Percentiles rank a stretch among this genome's conserved stretches.
These are phyloP conservation scores for Montipora capitata DNA, from an alignment of 92 coral and sea anemone genomes.

Conservation along the genomic window DNA sequence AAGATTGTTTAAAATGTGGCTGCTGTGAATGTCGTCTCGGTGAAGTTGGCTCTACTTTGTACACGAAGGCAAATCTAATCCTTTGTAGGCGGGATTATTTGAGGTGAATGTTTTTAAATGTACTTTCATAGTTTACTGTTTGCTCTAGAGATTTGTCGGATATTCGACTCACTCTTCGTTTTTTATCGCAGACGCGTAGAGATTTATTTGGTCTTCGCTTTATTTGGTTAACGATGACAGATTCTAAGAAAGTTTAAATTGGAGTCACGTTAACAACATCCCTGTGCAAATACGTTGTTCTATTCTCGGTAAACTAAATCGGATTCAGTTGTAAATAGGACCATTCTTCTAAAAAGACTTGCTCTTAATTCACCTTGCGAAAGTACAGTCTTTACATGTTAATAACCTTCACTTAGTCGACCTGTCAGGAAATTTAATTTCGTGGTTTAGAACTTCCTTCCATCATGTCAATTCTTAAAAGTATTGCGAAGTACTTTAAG, in stretches of 20 bases:
- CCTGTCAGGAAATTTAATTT: constrained; percentile 55
- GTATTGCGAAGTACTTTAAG: constrained; percentile 40
- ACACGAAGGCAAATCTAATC: constrained; percentile 95
- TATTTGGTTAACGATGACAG: constrained; percentile 36
- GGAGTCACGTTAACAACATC: neutral
- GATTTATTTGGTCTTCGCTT: constrained; percentile 23
- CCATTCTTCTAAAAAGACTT: constrained; percentile 6
- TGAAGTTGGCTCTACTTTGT: constrained; percentile 97
- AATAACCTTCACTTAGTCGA: constrained; percentile 14
- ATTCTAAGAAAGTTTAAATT: constrained; percentile 2
- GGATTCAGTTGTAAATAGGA: neutral
- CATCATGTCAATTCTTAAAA: constrained; percentile 33
- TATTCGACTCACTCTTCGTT: neutral
- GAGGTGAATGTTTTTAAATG: constrained; percentile 70
- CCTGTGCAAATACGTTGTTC: neutral
- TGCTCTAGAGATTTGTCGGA: constrained; percentile 35
- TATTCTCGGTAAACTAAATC: constrained; percentile 13
- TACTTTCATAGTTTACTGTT: constrained; percentile 22
- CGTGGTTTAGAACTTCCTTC: constrained; percentile 44
- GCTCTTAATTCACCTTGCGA: constrained; percentile 1
- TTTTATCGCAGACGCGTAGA: neutral
- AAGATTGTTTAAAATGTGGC: constrained; percentile 97
- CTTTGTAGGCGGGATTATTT: constrained; percentile 95
- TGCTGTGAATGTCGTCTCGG: constrained; percentile 99
- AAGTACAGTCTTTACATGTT: constrained; percentile 37